phyloP scores from a whole-genome alignment of 2,113 vertebrate species.

The Anoura caudifer region DNA sequence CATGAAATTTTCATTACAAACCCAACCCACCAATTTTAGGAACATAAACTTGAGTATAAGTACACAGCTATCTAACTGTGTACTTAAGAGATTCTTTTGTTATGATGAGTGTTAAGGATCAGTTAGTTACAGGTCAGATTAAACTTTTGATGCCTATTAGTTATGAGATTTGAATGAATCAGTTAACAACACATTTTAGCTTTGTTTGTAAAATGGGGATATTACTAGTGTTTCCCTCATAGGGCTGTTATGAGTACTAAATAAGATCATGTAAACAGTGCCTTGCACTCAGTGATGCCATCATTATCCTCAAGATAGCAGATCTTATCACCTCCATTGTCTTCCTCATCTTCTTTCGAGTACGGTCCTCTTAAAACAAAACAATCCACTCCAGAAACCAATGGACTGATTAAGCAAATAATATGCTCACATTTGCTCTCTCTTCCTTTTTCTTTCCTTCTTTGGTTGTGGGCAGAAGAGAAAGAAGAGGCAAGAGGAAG shows the following conservation, averaged over 20 bases:
- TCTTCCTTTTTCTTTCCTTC: not conserved
- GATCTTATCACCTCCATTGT: rapidly evolving
- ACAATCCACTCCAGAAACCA: constrained; percentile 12
- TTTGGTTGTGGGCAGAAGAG: not conserved
- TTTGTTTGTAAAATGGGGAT: not conserved
- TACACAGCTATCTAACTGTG: not conserved
- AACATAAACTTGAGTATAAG: not conserved
- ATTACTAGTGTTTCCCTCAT: not conserved
- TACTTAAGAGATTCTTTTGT: not conserved
- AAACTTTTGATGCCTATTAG: not conserved
- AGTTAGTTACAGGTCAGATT: not conserved
- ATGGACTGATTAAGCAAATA: not conserved
- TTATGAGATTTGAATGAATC: not conserved
- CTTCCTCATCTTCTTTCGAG: not conserved
- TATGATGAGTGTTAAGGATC: not conserved
- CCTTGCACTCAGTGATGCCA: not conserved
- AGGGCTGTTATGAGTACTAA: not conserved
- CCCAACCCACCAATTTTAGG: not conserved
- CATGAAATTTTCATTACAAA: not conserved
- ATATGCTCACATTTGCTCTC: not conserved
- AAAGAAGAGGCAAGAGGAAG: not conserved
- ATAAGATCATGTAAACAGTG: too few species aligned
- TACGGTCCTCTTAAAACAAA: not conserved
- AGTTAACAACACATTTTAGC: not conserved
- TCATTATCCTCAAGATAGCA: not conserved